Percentiles rank a stretch among this genome's conserved stretches.
These are phyloP conservation scores for Cyclargus thomasi DNA, from an alignment of 1,140 invertebrate species.

Conservation along the genomic window DNA sequence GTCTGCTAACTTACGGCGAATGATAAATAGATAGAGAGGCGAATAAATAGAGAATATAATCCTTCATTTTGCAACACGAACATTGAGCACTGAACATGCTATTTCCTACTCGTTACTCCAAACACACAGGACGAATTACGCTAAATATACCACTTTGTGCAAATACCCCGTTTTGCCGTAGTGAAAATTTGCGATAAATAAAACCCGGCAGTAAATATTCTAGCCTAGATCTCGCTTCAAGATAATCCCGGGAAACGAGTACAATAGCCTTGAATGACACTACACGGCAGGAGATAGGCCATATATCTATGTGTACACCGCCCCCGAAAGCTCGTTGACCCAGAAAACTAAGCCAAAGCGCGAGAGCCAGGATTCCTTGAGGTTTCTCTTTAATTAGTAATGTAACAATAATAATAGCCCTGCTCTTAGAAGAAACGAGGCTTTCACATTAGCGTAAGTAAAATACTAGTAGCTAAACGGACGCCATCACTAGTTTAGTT, in stretches of 20 bases:
- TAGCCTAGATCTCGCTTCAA: constrained; percentile 13
- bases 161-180: not conserved
- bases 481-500: not conserved
- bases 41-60: too few species aligned
- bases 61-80: too few species aligned
- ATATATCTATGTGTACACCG: constrained; percentile 22
- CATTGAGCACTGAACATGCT: too few species aligned
- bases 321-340: constrained; percentile 22
- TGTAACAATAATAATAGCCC: constrained; percentile 17
- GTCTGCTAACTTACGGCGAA: too few species aligned
- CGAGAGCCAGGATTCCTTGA: constrained; percentile 19
- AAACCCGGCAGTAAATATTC: constrained; percentile 13
- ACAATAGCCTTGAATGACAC: constrained; percentile 21
- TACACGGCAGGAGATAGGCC: constrained; percentile 17
- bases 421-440: constrained; percentile 12
- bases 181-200: constrained; percentile 2
- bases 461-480: constrained; percentile 11
- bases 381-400: constrained; percentile 22
- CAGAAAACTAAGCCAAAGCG: constrained; percentile 24
- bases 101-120: too few species aligned
- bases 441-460: constrained; percentile 9
- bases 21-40: too few species aligned
- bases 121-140: too few species aligned
- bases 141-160: too few species aligned
- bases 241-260: constrained; percentile 16